phyloP scores from a whole-genome alignment of 64 coral and sea anemone genomes.

The Stylophora pistillata region DNA sequence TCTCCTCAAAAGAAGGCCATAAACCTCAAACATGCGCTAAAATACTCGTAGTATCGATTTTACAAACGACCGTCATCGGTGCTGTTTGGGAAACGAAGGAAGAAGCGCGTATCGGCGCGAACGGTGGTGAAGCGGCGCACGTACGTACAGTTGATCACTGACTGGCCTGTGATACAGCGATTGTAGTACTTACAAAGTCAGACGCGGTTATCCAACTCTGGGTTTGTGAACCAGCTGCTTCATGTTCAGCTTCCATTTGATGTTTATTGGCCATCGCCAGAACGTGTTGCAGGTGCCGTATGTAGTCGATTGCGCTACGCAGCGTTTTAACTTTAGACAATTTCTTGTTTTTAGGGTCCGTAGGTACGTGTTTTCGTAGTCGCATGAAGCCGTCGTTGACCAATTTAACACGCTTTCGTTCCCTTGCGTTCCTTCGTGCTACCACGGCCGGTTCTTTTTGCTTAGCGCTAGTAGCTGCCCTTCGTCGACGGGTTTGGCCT shows the following conservation, averaged over 20 bases:
- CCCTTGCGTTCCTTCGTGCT: slow-evolving; percentile 89
- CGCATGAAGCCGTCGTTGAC: slow-evolving; percentile 98
- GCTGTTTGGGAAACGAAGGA: not conserved
- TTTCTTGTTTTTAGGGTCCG: slow-evolving; percentile 99
- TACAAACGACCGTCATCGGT: not conserved
- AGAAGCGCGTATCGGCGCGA: not conserved
- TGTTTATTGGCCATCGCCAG: slow-evolving; percentile 90
- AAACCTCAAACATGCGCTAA: slow-evolving; percentile 7
- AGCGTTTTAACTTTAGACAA: slow-evolving; percentile 98
- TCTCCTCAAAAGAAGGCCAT: not conserved
- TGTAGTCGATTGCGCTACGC: slow-evolving; percentile 99
- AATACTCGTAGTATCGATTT: not conserved
- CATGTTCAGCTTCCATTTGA: slow-evolving; percentile 78
- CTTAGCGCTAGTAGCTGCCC: slow-evolving; percentile 83
- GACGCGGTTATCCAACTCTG: slow-evolving; percentile 85
- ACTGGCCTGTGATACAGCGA: slow-evolving; percentile 29
- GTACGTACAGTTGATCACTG: slow-evolving; percentile 20
- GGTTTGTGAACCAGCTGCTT: slow-evolving; percentile 73
- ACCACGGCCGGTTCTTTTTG: slow-evolving; percentile 99
- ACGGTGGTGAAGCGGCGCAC: not conserved
- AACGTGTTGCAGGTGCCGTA: slow-evolving; percentile 97
- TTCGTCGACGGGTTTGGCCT: slow-evolving; percentile 70
- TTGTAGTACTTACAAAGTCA: slow-evolving; percentile 88
- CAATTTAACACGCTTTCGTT: slow-evolving; percentile 93
- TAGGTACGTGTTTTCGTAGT: slow-evolving; percentile 95